phyloP scores from a whole-genome alignment of 2,797 vertebrate genomes.

The Silurus aristotelis region DNA sequence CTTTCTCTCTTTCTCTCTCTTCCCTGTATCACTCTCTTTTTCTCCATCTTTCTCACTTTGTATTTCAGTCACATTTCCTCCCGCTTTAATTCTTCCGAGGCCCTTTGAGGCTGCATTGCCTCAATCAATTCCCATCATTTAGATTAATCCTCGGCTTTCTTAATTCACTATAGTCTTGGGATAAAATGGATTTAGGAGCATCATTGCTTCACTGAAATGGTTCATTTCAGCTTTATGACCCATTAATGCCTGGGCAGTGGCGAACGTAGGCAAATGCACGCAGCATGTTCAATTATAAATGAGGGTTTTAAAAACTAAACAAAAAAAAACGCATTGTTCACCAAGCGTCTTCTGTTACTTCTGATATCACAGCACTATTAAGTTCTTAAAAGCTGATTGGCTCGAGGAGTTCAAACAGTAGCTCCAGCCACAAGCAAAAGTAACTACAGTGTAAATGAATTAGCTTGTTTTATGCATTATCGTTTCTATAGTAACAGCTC shows the following conservation, averaged over 20 bases:
- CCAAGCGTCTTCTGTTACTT: neutral
- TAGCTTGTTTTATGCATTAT: neutral
- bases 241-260: slow-evolving; percentile 38
- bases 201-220: slow-evolving; percentile 48
- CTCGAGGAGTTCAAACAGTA: neutral
- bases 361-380: neutral
- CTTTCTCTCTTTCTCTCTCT: slow-evolving; percentile 17
- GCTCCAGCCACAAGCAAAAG: neutral
- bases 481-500: neutral
- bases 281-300: slow-evolving; percentile 37
- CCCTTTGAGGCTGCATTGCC: slow-evolving; percentile 49
- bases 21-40: slow-evolving; percentile 26
- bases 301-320: neutral
- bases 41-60: slow-evolving; percentile 32
- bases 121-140: slow-evolving; percentile 59
- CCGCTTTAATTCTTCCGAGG: slow-evolving; percentile 50
- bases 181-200: slow-evolving; percentile 51
- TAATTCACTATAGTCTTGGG: slow-evolving; percentile 52
- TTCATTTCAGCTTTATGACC: slow-evolving; percentile 52
- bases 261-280: slow-evolving; percentile 31
- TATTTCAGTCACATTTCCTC: slow-evolving; percentile 56
- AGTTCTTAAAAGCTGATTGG: neutral
- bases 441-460: neutral
- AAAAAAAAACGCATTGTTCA: neutral
- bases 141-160: slow-evolving; percentile 51